These are phyloP conservation scores for Stenodema calcarata DNA, from an alignment of 2,888 invertebrate species.

Conservation along the genomic window DNA sequence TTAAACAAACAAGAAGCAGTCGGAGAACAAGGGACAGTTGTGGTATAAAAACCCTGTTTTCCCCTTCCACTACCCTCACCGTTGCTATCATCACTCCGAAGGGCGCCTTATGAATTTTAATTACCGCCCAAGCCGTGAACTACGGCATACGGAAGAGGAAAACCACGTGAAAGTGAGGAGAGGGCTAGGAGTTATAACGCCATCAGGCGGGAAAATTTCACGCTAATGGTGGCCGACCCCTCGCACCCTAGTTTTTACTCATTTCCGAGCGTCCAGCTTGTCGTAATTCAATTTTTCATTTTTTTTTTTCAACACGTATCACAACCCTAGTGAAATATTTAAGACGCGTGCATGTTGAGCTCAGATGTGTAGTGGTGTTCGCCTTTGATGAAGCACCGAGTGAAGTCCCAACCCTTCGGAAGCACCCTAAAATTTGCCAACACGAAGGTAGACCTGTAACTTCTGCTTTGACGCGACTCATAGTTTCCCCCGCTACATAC, in stretches of 20 bases:
- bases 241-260: neutral
- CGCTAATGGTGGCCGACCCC: neutral
- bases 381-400: no score
- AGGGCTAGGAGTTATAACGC: neutral
- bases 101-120: conserved; percentile 13
- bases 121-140: neutral
- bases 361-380: no score
- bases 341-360: neutral
- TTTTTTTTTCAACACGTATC: neutral
- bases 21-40: neutral
- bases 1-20: neutral
- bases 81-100: neutral
- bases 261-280: neutral
- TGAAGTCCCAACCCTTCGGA: no score
- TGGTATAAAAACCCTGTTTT: neutral
- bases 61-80: neutral
- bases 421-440: no score
- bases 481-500: no score
- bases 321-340: neutral
- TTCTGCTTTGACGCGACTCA: no score
- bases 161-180: neutral
- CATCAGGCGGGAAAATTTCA: neutral
- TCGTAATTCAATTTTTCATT: neutral
- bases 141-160: neutral
- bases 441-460: no score